These are phyloP conservation scores for Dugesia japonica DNA, from an alignment of 2,888 invertebrate genomes.

Conservation along the genomic window DNA sequence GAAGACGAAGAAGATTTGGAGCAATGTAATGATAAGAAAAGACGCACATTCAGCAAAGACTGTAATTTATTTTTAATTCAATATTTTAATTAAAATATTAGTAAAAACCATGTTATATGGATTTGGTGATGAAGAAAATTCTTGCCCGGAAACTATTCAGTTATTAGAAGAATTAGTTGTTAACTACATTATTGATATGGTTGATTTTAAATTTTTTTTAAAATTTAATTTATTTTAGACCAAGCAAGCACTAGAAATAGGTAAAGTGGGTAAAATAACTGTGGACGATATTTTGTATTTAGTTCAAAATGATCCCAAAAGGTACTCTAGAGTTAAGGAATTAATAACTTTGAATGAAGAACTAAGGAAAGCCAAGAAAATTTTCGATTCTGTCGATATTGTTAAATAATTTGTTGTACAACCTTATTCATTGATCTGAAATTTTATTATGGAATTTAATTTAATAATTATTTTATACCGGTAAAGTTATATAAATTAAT, in stretches of 20 bases:
- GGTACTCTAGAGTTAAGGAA: conserved; percentile 91
- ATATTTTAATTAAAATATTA: neutral
- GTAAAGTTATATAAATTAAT: too few species aligned
- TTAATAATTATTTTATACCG: too few species aligned
- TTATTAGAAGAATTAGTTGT: conserved; percentile 87
- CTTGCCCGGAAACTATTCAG: conserved; percentile 94
- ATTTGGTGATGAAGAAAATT: conserved; percentile 96
- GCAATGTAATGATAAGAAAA: conserved; percentile 9
- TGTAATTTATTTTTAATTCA: neutral
- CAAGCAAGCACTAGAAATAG: conserved; percentile 76
- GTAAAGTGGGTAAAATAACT: conserved; percentile 81
- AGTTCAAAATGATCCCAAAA: conserved; percentile 82
- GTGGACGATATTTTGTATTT: conserved; percentile 91
- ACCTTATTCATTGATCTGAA: too few species aligned
- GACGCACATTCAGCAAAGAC: conserved; percentile 2
- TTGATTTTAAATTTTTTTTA: conserved; percentile 48
- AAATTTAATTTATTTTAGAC: conserved; percentile 49
- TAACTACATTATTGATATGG: conserved; percentile 83
- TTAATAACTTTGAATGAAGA: conserved; percentile 94
- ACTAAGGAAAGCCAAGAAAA: conserved; percentile 88
- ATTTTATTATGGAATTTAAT: too few species aligned
- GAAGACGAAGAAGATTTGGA: conserved; percentile 11
- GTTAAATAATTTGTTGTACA: conserved; percentile 9
- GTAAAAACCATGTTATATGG: conserved; percentile 76
- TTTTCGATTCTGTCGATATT: conserved; percentile 59